Evolutionary conservation across 2,113 vertebrate species (phyloP).

Genomic region (Cavia aperea): DNA sequence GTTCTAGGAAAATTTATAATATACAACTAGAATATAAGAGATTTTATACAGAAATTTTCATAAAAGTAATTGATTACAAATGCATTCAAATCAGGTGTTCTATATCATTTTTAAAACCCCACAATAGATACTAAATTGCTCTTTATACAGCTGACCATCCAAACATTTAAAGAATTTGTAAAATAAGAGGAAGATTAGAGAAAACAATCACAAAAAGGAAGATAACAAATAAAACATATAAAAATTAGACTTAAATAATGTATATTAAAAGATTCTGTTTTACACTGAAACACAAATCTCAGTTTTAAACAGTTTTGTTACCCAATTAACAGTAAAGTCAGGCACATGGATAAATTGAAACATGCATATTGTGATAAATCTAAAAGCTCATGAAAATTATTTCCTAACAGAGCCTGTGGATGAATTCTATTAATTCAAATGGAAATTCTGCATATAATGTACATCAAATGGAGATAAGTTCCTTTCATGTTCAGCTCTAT

Average conservation of each 20-base stretch:
- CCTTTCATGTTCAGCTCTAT: conserved; percentile 54
- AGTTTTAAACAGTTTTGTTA: background rate
- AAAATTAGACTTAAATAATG: background rate
- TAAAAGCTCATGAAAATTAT: conserved; percentile 28
- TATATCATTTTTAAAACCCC: background rate
- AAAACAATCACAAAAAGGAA: background rate
- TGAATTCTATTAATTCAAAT: conserved; percentile 48
- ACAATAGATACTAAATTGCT: background rate
- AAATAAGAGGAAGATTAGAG: background rate
- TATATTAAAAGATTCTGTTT: background rate
- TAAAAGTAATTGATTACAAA: background rate
- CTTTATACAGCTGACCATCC: background rate
- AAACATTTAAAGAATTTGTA: background rate
- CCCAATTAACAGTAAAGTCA: conserved; percentile 13
- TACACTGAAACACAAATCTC: background rate
- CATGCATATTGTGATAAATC: conserved; percentile 1
- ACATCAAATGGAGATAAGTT: conserved; percentile 52
- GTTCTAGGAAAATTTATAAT: background rate
- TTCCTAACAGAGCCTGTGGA: conserved; percentile 21
- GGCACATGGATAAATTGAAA: background rate
- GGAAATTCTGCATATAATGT: conserved; percentile 42
- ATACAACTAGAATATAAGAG: background rate
- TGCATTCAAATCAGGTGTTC: background rate
- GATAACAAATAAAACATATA: background rate
- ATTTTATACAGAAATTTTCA: background rate